Conservation (phyloP, 2,113 vertebrate genomes). For the Sinocyclocheilus rhinocerous region DNA sequence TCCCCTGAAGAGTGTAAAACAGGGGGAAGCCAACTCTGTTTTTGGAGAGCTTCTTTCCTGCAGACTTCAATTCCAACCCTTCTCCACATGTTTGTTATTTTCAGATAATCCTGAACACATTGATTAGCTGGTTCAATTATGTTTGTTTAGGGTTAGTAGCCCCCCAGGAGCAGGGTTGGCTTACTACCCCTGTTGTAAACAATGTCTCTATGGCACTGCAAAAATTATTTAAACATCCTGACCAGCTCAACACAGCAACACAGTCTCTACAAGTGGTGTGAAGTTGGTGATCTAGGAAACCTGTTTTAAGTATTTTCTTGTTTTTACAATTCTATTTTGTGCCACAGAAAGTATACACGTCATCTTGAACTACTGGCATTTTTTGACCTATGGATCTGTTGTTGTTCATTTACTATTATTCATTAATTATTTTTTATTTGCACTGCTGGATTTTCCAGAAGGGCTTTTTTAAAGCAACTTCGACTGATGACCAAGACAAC, state of each 20-base stretch:
- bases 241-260: not conserved
- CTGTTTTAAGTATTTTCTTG: not conserved
- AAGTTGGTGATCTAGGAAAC: not conserved
- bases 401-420: not conserved
- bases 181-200: not conserved
- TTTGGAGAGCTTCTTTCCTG: too few relatives aligned
- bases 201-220: not conserved
- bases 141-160: not conserved
- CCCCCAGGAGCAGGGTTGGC: not conserved
- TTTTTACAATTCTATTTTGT: not conserved
- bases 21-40: too few relatives aligned
- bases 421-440: not conserved
- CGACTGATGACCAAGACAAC: slow-evolving; percentile 4
- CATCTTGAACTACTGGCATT: not conserved
- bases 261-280: not conserved
- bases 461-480: not conserved
- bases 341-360: not conserved
- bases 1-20: too few relatives aligned
- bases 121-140: not conserved
- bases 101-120: not conserved
- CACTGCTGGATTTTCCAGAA: not conserved
- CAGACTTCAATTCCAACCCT: too few relatives aligned
- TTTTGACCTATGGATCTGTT: not conserved
- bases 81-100: too few relatives aligned
- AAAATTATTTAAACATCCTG: not conserved